Evolutionary conservation across 2,888 invertebrate genomes (phyloP), one percentile per base, ranked within the genome.

Genomic region (Heliconius hortense): DNA sequence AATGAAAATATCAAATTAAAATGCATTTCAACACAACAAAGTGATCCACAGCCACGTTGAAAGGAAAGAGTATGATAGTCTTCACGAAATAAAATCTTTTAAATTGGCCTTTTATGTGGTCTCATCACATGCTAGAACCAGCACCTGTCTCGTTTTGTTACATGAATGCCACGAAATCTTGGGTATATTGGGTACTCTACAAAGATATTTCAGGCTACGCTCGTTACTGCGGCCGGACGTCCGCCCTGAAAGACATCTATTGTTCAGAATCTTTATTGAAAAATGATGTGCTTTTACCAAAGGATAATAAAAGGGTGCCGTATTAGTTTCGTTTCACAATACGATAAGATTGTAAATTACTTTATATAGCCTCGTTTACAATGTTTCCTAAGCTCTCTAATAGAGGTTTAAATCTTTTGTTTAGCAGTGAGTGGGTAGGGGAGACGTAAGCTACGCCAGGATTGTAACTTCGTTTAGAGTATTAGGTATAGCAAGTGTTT

Each of bases 211-310:
- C 82, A 85, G 85, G 84, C 84, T 83, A 83, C 82, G 86, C 88
- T 90, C 89, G 90, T 90, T 91, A 90, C 87, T 85, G 82, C 82
- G 83, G 80, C 85, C 90, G 90, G 92, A 92, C 83, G 82, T 91
- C 90, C 91, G 88, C 83, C 81, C 86, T 87, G 88, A 89, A 89
- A 86, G 86, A 85, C 83, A 80, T 79, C 81, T 85, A 91, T 93
- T 93, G 91, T 92, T 90, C 91, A 84, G 85, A 81, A 82, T 84
- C 86, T 87, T 88, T 92, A 92, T 92, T 92, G 91, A 90, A 91
- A 91, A 90, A 90, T 90, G 90, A 90, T 88, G 89, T 86, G 84
- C 87, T 86, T 84, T 81, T 82, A 86, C 87, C 84, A 80, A 84
- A 83, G 86, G 86, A 89, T 90, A 90, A 69, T 69, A 56, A 91